Evolutionary conservation across 2,888 invertebrate species (phyloP).

Genomic region (Drosophila stalkeri): DNA sequence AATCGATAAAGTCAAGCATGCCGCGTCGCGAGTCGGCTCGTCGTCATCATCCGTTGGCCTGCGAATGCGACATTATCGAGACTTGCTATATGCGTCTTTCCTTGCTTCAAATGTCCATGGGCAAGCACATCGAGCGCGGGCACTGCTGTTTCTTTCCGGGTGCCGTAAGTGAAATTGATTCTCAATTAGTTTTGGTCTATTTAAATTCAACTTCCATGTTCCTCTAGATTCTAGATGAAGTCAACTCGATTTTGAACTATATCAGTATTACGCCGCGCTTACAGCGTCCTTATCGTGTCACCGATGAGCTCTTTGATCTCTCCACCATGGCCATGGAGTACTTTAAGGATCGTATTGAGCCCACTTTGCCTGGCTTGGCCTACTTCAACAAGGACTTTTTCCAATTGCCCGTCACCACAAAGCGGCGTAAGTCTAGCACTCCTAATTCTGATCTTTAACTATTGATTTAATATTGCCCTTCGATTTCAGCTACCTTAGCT

Average conservation of each 20-base stretch:
- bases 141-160: conserved; percentile 98
- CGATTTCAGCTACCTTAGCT: conserved; percentile 81
- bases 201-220: not conserved
- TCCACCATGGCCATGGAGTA: conserved; percentile 99
- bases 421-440: conserved; percentile 73
- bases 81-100: conserved; percentile 96
- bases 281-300: conserved; percentile 95
- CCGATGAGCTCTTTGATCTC: conserved; percentile 96
- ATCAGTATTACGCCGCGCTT: conserved; percentile 93
- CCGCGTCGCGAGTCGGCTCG: conserved; percentile 95
- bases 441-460: not conserved
- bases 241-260: conserved; percentile 93
- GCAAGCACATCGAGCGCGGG: conserved; percentile 96
- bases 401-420: conserved; percentile 86
- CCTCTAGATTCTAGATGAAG: conserved; percentile 94
- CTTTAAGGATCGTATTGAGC: conserved; percentile 97
- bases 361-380: conserved; percentile 94
- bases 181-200: too few species aligned
- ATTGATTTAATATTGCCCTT: not conserved
- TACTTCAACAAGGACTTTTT: conserved; percentile 94
- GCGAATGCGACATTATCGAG: conserved; percentile 96
- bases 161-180: conserved; percentile 88
- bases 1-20: conserved; percentile 95
- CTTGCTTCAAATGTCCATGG: conserved; percentile 96
- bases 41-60: conserved; percentile 94